Conservation (phyloP, 1,140 invertebrate species). For the Conus betulinus region DNA sequence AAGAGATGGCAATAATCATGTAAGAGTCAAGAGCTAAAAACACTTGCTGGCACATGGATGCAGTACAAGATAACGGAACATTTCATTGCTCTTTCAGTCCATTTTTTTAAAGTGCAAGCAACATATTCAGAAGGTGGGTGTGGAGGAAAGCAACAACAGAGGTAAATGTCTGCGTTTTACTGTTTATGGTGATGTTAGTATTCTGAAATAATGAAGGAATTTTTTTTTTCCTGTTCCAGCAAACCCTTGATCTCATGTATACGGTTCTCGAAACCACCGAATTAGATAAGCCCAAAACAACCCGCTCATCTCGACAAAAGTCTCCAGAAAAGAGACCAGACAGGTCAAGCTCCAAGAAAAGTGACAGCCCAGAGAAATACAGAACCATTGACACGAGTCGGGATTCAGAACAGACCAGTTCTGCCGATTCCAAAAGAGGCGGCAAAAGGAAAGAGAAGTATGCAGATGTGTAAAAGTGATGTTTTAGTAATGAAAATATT, state of each 20-base stretch:
- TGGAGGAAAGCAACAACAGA: too few relatives aligned
- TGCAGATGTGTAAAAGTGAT: neutral
- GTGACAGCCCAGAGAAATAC: slow-evolving; percentile 13
- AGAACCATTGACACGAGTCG: neutral
- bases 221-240: slow-evolving; percentile 4
- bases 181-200: too few relatives aligned
- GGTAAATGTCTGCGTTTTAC: too few relatives aligned
- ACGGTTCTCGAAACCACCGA: slow-evolving; percentile 31
- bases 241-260: slow-evolving; percentile 37
- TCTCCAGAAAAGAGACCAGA: neutral
- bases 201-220: too few relatives aligned
- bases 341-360: slow-evolving; percentile 3
- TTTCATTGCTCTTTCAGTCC: too few relatives aligned
- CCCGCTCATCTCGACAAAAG: neutral
- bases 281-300: slow-evolving; percentile 13
- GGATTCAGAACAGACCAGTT: slow-evolving; percentile 8
- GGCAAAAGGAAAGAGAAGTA: neutral
- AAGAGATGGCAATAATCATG: too few relatives aligned
- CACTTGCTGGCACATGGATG: too few relatives aligned
- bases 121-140: too few relatives aligned
- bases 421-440: neutral
- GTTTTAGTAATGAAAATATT: neutral
- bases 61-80: too few relatives aligned
- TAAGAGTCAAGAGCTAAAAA: too few relatives aligned
- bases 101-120: too few relatives aligned